A percentile compares a stretch with the other conserved stretches of the same genome.
These are phyloP conservation scores for Apogon talboti DNA, from an alignment of 2,797 vertebrate species.

Conservation along the genomic window DNA sequence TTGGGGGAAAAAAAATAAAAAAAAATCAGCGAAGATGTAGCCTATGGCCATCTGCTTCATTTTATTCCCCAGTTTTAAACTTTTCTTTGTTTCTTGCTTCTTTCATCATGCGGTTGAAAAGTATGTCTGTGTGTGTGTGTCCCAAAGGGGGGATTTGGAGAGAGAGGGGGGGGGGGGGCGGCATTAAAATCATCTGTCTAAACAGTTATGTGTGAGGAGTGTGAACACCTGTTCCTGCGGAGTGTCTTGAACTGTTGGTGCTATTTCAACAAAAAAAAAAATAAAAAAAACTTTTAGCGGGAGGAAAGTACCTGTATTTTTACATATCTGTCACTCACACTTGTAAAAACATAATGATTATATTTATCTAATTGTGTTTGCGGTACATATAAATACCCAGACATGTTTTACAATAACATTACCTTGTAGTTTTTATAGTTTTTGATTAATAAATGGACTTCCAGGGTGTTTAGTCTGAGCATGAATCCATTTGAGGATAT, in stretches of 20 bases:
- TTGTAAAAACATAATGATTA: not conserved
- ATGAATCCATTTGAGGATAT: not conserved
- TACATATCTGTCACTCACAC: not conserved
- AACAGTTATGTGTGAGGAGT: constrained; percentile 62
- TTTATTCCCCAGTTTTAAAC: constrained; percentile 9
- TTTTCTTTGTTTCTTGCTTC: constrained; percentile 35
- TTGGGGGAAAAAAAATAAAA: not conserved
- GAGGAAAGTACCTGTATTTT: constrained; percentile 32
- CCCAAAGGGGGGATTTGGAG: constrained; percentile 1
- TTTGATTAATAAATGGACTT: not conserved
- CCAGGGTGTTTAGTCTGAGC: not conserved
- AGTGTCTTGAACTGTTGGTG: constrained; percentile 39
- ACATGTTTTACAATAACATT: not conserved
- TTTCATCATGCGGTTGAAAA: constrained; percentile 38
- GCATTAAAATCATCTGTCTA: constrained; percentile 68
- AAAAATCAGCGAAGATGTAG: constrained; percentile 21
- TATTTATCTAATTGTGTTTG: not conserved
- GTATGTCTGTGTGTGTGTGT: constrained; percentile 21
- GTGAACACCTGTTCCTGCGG: constrained; percentile 70
- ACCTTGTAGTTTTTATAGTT: not conserved
- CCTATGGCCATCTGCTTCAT: constrained; percentile 46
- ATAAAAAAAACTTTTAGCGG: constrained; percentile 34
- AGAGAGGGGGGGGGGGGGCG: constrained; percentile 23
- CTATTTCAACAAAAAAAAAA: constrained; percentile 42
- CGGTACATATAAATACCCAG: no score